Conservation (phyloP, 2,113 vertebrate genomes). For the Martes martes region DNA sequence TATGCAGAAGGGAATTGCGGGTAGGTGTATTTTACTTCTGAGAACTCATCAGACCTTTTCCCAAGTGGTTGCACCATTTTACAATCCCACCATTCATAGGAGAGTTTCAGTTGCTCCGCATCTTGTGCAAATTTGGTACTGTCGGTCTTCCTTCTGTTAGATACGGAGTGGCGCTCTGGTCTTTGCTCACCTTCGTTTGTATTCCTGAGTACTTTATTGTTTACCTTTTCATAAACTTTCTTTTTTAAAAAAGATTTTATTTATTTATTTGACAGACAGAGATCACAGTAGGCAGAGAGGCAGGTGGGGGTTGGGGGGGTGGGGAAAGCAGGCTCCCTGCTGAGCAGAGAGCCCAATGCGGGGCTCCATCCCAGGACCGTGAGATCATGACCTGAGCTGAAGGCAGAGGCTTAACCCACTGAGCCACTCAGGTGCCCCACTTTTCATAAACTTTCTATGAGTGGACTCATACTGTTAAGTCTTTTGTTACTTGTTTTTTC, state of each 20-base stretch:
- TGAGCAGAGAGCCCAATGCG: too few relatives aligned
- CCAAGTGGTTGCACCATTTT: background rate
- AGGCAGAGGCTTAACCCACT: too few relatives aligned
- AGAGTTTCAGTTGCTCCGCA: background rate
- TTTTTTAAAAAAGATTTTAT: too few relatives aligned
- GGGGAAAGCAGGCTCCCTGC: too few relatives aligned
- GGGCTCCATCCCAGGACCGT: too few relatives aligned
- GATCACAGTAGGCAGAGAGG: too few relatives aligned
- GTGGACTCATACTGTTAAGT: background rate
- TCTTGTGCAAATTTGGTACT: background rate
- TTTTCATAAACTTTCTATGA: background rate
- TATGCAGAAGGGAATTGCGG: background rate
- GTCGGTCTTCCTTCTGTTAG: background rate
- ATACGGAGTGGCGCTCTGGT: background rate
- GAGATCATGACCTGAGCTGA: too few relatives aligned
- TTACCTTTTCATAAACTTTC: background rate
- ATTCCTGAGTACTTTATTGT: background rate
- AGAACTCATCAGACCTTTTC: background rate
- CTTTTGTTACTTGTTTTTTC: background rate
- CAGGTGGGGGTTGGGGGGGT: fast-evolving
- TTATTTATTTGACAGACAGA: too few relatives aligned
- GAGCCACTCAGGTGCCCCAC: too few relatives aligned
- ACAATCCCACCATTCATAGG: background rate
- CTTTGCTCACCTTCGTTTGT: background rate
- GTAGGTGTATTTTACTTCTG: background rate